These are phyloP conservation scores for Alsophila aescularia DNA, from an alignment of 2,888 invertebrate genomes.

Conservation along the genomic window DNA sequence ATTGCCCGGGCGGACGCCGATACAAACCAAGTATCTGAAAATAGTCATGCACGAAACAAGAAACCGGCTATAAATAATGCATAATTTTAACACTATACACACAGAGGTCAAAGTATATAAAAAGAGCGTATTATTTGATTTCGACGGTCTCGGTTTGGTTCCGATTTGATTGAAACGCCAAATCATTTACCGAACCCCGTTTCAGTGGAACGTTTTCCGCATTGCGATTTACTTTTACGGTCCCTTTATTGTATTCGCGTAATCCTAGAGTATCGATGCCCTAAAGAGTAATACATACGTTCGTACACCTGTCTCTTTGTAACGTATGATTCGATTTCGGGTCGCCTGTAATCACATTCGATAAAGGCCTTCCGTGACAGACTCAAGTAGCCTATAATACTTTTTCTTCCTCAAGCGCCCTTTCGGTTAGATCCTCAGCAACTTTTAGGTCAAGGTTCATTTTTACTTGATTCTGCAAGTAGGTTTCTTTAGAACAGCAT, in stretches of 20 bases:
- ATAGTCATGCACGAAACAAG: conserved; percentile 36
- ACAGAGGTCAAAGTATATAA: conserved; percentile 39
- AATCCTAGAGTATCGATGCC: conserved; percentile 32
- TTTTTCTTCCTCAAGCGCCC: conserved; percentile 37
- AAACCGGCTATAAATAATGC: conserved; percentile 33
- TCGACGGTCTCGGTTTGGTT: conserved; percentile 35
- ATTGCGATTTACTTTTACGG: conserved; percentile 46
- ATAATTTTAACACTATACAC: conserved; percentile 33
- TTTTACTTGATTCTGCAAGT: conserved; percentile 11
- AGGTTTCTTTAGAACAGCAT: neutral
- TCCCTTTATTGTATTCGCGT: conserved; percentile 43
- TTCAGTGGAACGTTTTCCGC: conserved; percentile 44
- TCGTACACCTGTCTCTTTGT: conserved; percentile 36
- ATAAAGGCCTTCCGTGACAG: conserved; percentile 38
- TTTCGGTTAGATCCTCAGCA: conserved; percentile 22
- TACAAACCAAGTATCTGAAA: conserved; percentile 30
- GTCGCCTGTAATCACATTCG: conserved; percentile 42
- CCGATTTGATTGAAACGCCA: conserved; percentile 53
- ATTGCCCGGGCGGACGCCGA: conserved; percentile 27
- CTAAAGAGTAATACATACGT: conserved; percentile 20
- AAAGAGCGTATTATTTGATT: conserved; percentile 40
- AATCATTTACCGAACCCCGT: conserved; percentile 48
- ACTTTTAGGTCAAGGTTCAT: conserved; percentile 18
- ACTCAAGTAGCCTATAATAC: conserved; percentile 42
- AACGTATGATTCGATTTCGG: conserved; percentile 45